phyloP scores from a whole-genome alignment of 2,113 vertebrate species.

The Antechinus flavipes region DNA sequence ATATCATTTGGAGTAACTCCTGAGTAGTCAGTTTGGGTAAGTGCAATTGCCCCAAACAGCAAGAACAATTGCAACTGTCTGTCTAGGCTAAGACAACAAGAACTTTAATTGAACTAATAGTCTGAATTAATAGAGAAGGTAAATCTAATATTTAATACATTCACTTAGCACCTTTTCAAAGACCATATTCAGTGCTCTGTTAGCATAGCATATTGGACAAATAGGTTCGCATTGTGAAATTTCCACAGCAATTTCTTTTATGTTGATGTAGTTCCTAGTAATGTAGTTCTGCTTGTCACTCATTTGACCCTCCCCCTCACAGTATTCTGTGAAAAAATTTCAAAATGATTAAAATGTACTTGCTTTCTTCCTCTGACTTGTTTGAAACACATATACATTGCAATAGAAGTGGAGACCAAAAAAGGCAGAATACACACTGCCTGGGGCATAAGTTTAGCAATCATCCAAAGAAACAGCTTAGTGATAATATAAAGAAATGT shows the following conservation, averaged over 20 bases:
- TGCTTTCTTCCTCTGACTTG: background rate
- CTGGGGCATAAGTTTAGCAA: background rate
- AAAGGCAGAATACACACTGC: background rate
- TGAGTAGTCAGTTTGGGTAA: too few relatives aligned
- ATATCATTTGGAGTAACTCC: too few relatives aligned
- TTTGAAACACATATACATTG: background rate
- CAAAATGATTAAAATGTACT: background rate
- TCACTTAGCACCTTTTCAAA: background rate
- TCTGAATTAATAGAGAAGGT: background rate
- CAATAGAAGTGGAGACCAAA: background rate
- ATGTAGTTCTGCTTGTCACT: background rate
- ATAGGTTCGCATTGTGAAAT: background rate
- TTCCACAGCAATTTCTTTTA: background rate
- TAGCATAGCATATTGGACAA: background rate
- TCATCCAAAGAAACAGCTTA: background rate
- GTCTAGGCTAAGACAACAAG: background rate
- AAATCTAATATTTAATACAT: background rate
- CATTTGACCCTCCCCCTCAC: background rate
- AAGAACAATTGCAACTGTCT: background rate
- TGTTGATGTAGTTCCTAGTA: background rate
- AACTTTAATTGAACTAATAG: background rate
- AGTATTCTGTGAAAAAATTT: background rate
- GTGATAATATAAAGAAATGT: background rate
- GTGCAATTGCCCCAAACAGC: background rate
- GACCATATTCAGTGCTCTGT: background rate